These are phyloP conservation scores for Drosophila sordidula DNA, from an alignment of 2,888 invertebrate species.

Conservation along the genomic window DNA sequence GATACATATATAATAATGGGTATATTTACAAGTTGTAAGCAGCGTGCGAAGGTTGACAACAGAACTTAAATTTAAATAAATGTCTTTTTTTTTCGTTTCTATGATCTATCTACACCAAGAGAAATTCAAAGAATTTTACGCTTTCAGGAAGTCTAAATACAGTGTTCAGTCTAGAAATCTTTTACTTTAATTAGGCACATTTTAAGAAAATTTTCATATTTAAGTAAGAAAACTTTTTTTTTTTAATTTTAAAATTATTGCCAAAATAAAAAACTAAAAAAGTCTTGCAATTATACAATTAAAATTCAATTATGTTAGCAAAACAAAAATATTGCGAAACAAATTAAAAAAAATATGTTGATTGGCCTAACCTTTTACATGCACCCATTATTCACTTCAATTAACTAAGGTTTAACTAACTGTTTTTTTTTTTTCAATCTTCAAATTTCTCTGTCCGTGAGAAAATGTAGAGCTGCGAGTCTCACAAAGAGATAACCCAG, in stretches of 20 bases:
- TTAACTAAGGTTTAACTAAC: conserved; percentile 1
- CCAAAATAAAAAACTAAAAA: too few relatives aligned
- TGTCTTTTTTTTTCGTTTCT: too few relatives aligned
- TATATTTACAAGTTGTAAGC: conserved; percentile 15
- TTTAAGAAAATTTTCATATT: too few relatives aligned
- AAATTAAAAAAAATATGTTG: neutral
- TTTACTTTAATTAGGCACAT: too few relatives aligned
- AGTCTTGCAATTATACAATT: too few relatives aligned
- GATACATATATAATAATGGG: conserved; percentile 1
- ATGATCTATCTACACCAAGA: too few relatives aligned
- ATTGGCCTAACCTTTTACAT: neutral
- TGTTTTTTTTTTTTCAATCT: neutral
- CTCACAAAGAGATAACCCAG: conserved; percentile 8
- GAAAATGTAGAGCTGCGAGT: conserved; percentile 13
- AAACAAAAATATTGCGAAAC: too few relatives aligned
- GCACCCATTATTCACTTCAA: neutral
- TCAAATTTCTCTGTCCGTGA: conserved; percentile 16
- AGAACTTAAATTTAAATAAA: neutral
- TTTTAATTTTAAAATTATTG: too few relatives aligned
- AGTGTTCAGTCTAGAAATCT: too few relatives aligned
- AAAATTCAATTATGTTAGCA: neutral
- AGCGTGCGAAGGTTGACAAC: conserved; percentile 10
- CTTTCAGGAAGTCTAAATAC: too few relatives aligned
- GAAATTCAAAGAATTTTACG: too few relatives aligned
- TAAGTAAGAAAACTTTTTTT: too few relatives aligned